phyloP scores from a whole-genome alignment of 2,888 invertebrate species.

The Hesperia comma region DNA sequence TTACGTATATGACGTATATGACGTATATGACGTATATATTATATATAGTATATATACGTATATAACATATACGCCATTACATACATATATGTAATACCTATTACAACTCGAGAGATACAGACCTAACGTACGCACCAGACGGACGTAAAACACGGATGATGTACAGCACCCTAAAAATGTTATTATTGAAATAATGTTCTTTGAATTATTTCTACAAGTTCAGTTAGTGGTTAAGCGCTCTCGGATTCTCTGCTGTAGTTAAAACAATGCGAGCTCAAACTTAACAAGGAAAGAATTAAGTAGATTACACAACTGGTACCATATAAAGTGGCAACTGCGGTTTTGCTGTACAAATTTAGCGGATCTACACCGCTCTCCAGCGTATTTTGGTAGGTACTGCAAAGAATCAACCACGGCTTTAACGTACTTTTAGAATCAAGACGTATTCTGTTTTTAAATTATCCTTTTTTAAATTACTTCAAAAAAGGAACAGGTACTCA shows the following conservation, averaged over 20 bases:
- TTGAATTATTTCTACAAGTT: slow-evolving; percentile 15
- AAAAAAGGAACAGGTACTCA: too few relatives aligned
- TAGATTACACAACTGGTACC: slow-evolving; percentile 44
- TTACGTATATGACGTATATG: too few relatives aligned
- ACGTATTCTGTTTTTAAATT: background rate
- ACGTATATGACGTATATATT: too few relatives aligned
- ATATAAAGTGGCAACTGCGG: slow-evolving; percentile 44
- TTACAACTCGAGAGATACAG: too few relatives aligned
- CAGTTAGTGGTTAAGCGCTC: slow-evolving; percentile 25
- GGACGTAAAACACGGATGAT: too few relatives aligned
- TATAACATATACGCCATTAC: too few relatives aligned
- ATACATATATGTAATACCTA: too few relatives aligned
- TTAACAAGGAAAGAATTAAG: slow-evolving; percentile 42
- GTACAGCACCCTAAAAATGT: too few relatives aligned
- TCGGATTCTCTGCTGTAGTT: slow-evolving; percentile 29
- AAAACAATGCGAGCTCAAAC: slow-evolving; percentile 29
- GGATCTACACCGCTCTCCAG: slow-evolving; percentile 10
- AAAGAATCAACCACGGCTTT: slow-evolving; percentile 7
- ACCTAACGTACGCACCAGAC: too few relatives aligned
- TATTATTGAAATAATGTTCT: slow-evolving; percentile 2
- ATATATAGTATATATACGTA: too few relatives aligned
- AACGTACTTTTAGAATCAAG: background rate
- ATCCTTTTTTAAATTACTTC: too few relatives aligned
- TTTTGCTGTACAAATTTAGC: slow-evolving; percentile 30
- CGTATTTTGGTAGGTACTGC: background rate